Evolutionary conservation across 2,797 vertebrate genomes (phyloP).

Genomic region (Atherinosoma microstoma): DNA sequence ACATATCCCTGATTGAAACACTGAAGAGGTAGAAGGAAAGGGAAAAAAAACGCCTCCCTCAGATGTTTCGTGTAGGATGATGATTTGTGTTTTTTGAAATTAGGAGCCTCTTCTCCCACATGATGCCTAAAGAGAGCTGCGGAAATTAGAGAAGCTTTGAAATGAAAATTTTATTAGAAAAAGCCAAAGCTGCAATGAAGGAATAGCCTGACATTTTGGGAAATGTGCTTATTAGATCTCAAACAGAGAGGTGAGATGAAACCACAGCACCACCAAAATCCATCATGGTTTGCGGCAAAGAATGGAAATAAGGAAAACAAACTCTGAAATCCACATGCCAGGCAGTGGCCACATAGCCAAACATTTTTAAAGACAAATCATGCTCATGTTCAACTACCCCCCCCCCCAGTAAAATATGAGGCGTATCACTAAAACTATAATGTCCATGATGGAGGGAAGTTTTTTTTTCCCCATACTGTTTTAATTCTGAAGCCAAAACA

Average conservation of each 20-base stretch:
- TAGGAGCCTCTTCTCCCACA: conserved; percentile 35
- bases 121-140: conserved; percentile 17
- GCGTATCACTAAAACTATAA: no score
- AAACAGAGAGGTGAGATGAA: background rate
- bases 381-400: no score
- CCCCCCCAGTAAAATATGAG: no score
- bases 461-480: no score
- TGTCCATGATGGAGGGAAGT: no score
- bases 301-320: background rate
- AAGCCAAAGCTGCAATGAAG: conserved; percentile 9
- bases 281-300: conserved; percentile 2
- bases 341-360: no score
- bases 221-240: background rate
- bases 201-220: conserved; percentile 1
- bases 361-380: no score
- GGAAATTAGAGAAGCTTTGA: conserved; percentile 37
- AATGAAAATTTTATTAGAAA: conserved; percentile 35
- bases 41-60: conserved; percentile 25
- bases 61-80: conserved; percentile 54
- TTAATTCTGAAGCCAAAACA: no score
- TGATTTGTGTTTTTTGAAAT: conserved; percentile 50
- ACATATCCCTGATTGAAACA: conserved; percentile 36
- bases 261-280: background rate
- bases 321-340: background rate
- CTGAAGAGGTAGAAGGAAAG: conserved; percentile 23